phyloP scores from a whole-genome alignment of 2,797 vertebrate genomes.

The Gephyroberyx darwinii region DNA sequence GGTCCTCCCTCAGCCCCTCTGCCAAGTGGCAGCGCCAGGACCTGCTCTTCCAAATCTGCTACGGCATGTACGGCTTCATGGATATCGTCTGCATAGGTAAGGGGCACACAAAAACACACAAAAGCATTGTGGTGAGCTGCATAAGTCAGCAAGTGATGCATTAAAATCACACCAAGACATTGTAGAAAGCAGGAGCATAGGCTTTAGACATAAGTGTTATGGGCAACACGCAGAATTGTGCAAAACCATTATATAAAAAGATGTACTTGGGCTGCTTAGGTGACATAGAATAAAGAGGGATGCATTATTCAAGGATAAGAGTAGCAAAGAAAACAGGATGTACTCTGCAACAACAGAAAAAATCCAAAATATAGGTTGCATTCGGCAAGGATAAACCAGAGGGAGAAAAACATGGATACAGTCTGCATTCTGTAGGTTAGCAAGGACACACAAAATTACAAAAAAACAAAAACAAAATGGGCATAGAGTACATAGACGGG shows the following conservation, averaged over 20 bases:
- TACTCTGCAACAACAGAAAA: constrained; percentile 29
- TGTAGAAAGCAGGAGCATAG: not conserved
- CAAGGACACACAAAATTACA: constrained; percentile 45
- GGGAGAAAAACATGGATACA: constrained; percentile 33
- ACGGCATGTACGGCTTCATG: constrained; percentile 97
- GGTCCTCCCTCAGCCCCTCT: constrained; percentile 94
- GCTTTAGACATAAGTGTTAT: not conserved
- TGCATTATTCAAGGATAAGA: constrained; percentile 32
- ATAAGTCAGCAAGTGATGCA: not conserved
- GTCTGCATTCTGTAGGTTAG: constrained; percentile 33
- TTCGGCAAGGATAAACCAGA: constrained; percentile 56
- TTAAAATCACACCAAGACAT: not conserved
- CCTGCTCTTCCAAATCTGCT: constrained; percentile 96
- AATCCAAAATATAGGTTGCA: constrained; percentile 48
- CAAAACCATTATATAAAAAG: not conserved
- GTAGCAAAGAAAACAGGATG: constrained; percentile 25
- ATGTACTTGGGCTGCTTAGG: not conserved
- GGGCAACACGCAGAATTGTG: not conserved
- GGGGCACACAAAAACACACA: constrained; percentile 11
- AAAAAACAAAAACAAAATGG: constrained; percentile 29
- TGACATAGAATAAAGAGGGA: constrained; percentile 13
- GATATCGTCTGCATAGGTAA: constrained; percentile 96
- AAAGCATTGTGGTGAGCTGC: not conserved
- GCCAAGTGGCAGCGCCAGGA: constrained; percentile 96
- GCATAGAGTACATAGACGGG: constrained; percentile 62